These are phyloP conservation scores for Palythoa caribaeorum DNA, from an alignment of 92 coral and sea anemone species.

Conservation along the genomic window DNA sequence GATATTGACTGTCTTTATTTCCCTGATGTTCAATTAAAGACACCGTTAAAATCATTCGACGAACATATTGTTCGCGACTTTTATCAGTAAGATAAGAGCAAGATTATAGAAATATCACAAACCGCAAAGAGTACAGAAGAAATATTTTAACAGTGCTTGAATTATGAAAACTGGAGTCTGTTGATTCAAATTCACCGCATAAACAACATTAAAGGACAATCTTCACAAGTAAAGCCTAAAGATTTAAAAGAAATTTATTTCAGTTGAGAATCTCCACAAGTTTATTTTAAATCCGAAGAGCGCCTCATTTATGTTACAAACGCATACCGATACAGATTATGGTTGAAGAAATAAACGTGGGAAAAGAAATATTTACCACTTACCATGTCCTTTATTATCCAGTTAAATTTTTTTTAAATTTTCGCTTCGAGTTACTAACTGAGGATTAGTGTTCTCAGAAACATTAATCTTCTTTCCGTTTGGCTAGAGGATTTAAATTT, in stretches of 20 bases:
- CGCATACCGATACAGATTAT: no score
- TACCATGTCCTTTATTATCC: no score
- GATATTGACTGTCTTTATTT: background rate
- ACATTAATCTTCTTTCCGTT: no score
- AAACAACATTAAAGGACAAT: background rate
- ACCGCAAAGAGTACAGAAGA: background rate
- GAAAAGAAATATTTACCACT: no score
- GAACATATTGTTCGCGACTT: background rate
- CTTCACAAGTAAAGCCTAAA: background rate
- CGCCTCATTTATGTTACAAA: no score
- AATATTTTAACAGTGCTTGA: background rate
- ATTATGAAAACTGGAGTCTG: background rate
- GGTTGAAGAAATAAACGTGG: no score
- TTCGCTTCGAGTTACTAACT: no score
- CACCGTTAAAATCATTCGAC: background rate
- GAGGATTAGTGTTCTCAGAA: no score
- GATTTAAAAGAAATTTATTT: background rate
- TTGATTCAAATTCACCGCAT: background rate
- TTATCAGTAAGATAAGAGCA: background rate
- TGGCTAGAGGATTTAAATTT: no score
- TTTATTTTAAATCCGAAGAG: no score
- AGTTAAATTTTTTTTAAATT: no score
- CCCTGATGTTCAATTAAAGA: background rate
- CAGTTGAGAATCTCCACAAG: no score
- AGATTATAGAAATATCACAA: background rate